Conservation (phyloP, 2,888 invertebrate species). For the Ptilodon capucinus region DNA sequence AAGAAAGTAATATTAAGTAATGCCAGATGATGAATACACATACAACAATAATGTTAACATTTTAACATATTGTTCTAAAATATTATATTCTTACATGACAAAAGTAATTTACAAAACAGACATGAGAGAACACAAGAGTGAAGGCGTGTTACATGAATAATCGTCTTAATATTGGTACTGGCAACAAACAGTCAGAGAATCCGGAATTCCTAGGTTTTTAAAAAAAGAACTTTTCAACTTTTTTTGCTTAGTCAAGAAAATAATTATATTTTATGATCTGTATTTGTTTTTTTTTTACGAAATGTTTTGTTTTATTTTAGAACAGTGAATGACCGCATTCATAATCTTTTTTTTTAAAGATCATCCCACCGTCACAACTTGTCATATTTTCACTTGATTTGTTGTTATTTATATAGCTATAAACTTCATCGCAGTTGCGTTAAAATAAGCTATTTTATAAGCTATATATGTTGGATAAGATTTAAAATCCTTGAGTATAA, state of each 20-base stretch:
- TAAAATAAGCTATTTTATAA: slow-evolving; percentile 13
- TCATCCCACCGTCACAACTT: slow-evolving; percentile 8
- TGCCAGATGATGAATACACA: slow-evolving; percentile 6
- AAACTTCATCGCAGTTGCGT: slow-evolving; percentile 5
- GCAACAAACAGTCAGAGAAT: background rate
- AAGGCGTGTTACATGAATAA: background rate
- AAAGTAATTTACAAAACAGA: slow-evolving; percentile 15
- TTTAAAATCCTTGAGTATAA: slow-evolving; percentile 13
- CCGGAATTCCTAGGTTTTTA: background rate
- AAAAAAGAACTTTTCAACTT: too few relatives aligned
- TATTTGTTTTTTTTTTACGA: background rate
- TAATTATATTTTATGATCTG: too few relatives aligned
- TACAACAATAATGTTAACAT: background rate
- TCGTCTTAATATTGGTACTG: background rate
- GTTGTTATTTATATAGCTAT: slow-evolving; percentile 4
- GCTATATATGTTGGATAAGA: slow-evolving; percentile 8
- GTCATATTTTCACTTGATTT: slow-evolving; percentile 12
- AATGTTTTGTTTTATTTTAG: slow-evolving; percentile 8
- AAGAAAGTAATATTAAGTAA: too few relatives aligned
- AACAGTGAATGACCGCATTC: slow-evolving; percentile 30
- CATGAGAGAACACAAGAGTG: slow-evolving; percentile 20
- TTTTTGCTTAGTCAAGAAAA: too few relatives aligned
- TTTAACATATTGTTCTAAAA: slow-evolving; percentile 18
- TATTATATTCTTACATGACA: slow-evolving; percentile 15
- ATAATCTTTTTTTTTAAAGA: slow-evolving; percentile 12